These are phyloP conservation scores for Phyllotis vaccarum DNA, from an alignment of 2,797 vertebrate genomes.

Conservation along the genomic window DNA sequence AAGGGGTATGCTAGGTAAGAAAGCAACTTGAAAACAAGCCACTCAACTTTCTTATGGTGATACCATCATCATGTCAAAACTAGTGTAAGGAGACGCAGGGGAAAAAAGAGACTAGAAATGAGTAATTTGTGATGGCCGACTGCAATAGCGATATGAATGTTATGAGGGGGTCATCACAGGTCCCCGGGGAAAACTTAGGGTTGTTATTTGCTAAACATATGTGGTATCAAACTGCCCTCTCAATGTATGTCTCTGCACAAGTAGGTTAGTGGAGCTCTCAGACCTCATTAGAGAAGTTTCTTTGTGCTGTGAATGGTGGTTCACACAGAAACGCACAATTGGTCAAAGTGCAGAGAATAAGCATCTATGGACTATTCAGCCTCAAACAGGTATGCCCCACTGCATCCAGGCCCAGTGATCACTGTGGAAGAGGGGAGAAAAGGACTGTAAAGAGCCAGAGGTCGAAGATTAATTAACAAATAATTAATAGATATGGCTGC, in stretches of 20 bases:
- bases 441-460: background rate
- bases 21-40: slow-evolving; percentile 45
- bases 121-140: background rate
- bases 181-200: background rate
- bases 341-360: background rate
- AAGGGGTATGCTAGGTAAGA: background rate
- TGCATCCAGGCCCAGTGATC: background rate
- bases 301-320: no score
- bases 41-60: background rate
- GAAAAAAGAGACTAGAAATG: background rate
- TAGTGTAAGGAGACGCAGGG: background rate
- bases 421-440: background rate
- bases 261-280: background rate
- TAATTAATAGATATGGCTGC: background rate
- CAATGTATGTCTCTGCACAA: background rate
- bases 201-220: background rate
- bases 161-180: background rate
- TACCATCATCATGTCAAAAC: background rate
- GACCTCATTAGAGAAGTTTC: background rate
- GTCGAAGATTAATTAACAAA: background rate
- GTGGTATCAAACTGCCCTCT: background rate
- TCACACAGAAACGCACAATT: background rate
- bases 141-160: no score
- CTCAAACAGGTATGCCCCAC: background rate
- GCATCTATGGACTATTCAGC: no score